Percentiles rank a stretch among this genome's conserved stretches.
phyloP scores from a whole-genome alignment of 2,888 invertebrate genomes.

The Pseudanteris insignis region DNA sequence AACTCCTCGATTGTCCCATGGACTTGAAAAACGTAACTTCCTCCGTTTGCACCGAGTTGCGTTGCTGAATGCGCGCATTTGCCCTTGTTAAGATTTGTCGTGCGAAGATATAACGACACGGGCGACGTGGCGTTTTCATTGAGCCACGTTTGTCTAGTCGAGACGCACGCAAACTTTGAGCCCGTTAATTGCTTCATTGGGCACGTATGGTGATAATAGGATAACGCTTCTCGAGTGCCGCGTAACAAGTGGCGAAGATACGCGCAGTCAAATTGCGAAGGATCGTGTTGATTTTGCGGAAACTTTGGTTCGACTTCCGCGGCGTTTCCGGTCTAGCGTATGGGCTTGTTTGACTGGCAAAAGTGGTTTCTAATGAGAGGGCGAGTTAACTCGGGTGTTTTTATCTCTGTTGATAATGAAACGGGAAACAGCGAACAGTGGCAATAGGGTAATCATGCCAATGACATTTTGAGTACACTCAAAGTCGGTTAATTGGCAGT shows the following conservation, averaged over 20 bases:
- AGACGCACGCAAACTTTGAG: slow-evolving; percentile 16
- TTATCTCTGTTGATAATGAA: neutral
- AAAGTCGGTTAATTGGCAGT: too few relatives aligned
- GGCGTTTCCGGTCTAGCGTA: too few relatives aligned
- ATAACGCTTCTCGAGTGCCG: slow-evolving; percentile 10
- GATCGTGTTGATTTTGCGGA: slow-evolving; percentile 11
- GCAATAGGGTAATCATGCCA: too few relatives aligned
- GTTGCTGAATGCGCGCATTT: slow-evolving; percentile 29
- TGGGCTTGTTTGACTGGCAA: slow-evolving; percentile 4
- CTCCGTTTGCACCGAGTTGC: too few relatives aligned
- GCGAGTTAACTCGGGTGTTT: neutral
- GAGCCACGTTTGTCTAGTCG: slow-evolving; percentile 22
- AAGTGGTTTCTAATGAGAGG: slow-evolving; percentile 15
- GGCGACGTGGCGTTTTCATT: slow-evolving; percentile 28
- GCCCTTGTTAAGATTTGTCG: slow-evolving; percentile 31
- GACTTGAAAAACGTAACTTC: too few relatives aligned
- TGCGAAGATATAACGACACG: slow-evolving; percentile 28
- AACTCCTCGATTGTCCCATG: too few relatives aligned
- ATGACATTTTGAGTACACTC: too few relatives aligned
- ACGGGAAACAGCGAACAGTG: too few relatives aligned
- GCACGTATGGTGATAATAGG: slow-evolving; percentile 20
- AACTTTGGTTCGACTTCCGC: slow-evolving; percentile 4
- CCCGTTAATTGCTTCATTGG: slow-evolving; percentile 16
- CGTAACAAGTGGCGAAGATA: slow-evolving; percentile 25
- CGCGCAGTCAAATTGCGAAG: slow-evolving; percentile 5